Percentiles rank a stretch among this genome's conserved stretches.
Evolutionary conservation across 2,797 vertebrate species (phyloP).

Genomic region (Eurystomus glaucurus): DNA sequence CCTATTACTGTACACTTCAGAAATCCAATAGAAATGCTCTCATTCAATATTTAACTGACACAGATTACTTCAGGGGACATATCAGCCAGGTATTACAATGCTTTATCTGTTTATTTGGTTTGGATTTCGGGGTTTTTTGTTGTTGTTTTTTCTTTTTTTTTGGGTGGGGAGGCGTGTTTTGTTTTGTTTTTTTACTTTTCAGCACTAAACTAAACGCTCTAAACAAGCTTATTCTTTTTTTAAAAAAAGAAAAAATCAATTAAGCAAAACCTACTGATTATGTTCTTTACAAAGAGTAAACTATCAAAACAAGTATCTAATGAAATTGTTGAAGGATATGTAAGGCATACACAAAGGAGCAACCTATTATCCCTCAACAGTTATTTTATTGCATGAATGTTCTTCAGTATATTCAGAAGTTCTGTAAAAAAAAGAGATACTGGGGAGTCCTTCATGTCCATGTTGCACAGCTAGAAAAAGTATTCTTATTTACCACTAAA

Average conservation of each 20-base stretch:
- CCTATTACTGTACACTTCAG: not conserved
- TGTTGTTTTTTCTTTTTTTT: no score
- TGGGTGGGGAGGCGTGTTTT: no score
- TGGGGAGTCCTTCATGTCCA: not conserved
- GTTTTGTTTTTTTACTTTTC: not conserved
- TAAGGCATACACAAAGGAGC: not conserved
- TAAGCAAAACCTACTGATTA: not conserved
- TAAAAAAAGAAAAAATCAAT: not conserved
- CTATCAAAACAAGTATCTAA: not conserved
- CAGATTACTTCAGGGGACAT: not conserved
- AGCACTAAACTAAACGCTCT: not conserved
- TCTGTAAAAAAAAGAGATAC: not conserved
- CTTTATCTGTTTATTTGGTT: not conserved
- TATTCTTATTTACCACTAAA: not conserved
- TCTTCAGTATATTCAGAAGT: not conserved
- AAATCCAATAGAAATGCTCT: not conserved
- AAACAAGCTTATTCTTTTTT: not conserved
- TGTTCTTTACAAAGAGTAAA: not conserved
- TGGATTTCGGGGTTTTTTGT: no score
- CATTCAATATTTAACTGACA: not conserved
- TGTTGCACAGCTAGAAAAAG: not conserved
- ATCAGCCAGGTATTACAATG: not conserved
- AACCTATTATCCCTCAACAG: not conserved
- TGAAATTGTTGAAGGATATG: not conserved
- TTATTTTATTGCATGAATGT: not conserved